phyloP scores from a whole-genome alignment of 2,888 invertebrate genomes.

The Epsilonema sp. region DNA sequence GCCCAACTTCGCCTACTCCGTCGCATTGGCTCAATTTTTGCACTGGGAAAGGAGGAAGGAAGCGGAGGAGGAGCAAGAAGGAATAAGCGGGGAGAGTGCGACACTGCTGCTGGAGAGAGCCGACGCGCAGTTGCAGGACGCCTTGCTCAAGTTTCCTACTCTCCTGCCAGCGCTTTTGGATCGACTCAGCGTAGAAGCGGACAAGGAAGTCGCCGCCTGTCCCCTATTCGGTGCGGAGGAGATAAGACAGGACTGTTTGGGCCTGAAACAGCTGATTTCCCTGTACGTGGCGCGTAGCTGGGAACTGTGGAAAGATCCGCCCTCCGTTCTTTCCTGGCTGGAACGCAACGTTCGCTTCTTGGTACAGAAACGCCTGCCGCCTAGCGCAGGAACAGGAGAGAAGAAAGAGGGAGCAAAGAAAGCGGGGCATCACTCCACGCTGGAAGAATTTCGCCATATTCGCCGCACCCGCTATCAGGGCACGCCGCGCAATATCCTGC shows the following conservation, averaged over 20 bases:
- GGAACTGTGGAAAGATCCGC: constrained; percentile 54
- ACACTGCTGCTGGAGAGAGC: constrained; percentile 24
- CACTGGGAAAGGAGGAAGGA: constrained; percentile 24
- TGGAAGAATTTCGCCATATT: too few species aligned
- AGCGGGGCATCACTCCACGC: too few species aligned
- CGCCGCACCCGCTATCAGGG: constrained; percentile 44
- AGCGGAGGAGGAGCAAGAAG: constrained; percentile 14
- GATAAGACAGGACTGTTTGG: constrained; percentile 36
- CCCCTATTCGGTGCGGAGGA: constrained; percentile 34
- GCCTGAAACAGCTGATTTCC: constrained; percentile 47
- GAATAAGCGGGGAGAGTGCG: too few species aligned
- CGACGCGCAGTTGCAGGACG: constrained; percentile 47
- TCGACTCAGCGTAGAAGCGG: constrained; percentile 52
- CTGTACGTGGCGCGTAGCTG: constrained; percentile 50
- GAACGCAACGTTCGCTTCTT: constrained; percentile 51
- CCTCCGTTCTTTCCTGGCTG: constrained; percentile 51
- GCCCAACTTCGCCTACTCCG: constrained; percentile 67
- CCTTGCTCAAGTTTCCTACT: constrained; percentile 60
- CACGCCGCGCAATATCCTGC: constrained; percentile 44
- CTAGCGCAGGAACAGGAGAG: too few species aligned
- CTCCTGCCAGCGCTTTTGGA: constrained; percentile 50
- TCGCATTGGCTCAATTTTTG: constrained; percentile 50
- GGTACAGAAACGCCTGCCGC: too few species aligned
- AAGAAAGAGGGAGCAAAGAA: too few species aligned
- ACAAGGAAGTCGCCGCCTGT: constrained; percentile 42